Base-by-base conservation (phyloP, 2,797 vertebrate genomes). In the Typhlichthys eigenmanni region DNA sequence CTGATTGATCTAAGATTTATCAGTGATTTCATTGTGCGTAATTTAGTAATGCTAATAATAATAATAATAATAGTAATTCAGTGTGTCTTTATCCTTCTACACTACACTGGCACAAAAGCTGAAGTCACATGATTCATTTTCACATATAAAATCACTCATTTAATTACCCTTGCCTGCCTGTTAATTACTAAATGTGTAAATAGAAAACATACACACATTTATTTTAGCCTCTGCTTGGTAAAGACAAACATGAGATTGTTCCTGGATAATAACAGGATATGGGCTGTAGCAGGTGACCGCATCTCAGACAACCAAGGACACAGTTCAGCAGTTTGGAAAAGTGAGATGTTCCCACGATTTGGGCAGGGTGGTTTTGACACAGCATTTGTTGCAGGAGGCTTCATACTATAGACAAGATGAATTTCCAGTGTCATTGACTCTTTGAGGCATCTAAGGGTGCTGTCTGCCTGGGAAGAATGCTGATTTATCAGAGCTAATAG, bases 391-490 rank as follows among this genome's bases (percentile, higher is more conserved):
- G 72, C 60, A 66, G 79, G 60, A 58, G 73, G 75, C 64, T 48
- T 47, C 48, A 55, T 61, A 14, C 14, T 10, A 12, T 5, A 45
- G 19, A 38, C 71, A 67, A 45, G 50, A 74, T 81, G 74, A 83
- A 87, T 90, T 66, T 76, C 81, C 78, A 60, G 69, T 56, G 70
- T 60, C 66, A 73, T 68, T 81, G 71, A 83, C 80, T 83, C 63
- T 82, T 81, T 82, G 72, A 71, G 83, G 69, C 76, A 75, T 71
- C 70, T 9, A 43, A 74, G 48, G 62, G 75, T 55, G 47, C 45
- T 55, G 38, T 49, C 71, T 72, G 79, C 81, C 61, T 54, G 78
- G 84, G 76, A 65, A 66, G 80, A 81, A 78, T 79, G 72, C 78
- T 79, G 76, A 86, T 83, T 74, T 64, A 32, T 51, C 74, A 64